A percentile compares a stretch with the other conserved stretches of the same genome.
phyloP scores from a whole-genome alignment of 2,113 vertebrate species.

The Struthidea cinerea region DNA sequence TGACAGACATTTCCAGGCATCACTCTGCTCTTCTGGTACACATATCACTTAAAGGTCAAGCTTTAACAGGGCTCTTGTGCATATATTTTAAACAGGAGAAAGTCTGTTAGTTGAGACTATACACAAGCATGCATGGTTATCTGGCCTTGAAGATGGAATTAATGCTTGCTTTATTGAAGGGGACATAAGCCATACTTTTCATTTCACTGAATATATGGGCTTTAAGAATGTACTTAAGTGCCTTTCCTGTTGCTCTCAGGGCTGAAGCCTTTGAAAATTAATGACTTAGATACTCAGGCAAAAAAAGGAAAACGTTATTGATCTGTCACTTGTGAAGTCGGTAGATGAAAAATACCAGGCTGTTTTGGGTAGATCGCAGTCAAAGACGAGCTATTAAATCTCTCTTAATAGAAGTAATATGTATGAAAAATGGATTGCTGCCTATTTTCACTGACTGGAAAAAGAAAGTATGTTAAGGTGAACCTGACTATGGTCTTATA shows the following conservation, averaged over 20 bases:
- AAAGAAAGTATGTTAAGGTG: not conserved
- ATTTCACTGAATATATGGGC: not conserved
- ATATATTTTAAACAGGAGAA: not conserved
- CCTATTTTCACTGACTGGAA: not conserved
- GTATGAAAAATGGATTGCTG: not conserved
- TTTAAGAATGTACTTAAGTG: not conserved
- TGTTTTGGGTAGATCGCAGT: not conserved
- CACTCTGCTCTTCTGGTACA: not conserved
- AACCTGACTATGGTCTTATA: not conserved
- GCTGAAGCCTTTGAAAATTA: not conserved
- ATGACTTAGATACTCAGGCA: not conserved
- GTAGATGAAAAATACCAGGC: not conserved
- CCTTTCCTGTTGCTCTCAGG: not conserved
- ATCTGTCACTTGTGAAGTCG: not conserved
- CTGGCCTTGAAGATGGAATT: not conserved
- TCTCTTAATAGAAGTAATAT: not conserved
- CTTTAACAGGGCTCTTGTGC: not conserved
- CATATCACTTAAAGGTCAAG: not conserved
- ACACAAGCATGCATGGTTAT: not conserved
- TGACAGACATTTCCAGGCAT: not conserved
- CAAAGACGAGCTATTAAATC: not conserved
- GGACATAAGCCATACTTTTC: not conserved
- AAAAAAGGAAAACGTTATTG: not conserved
- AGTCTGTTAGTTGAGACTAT: not conserved
- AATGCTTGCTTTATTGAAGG: not conserved